Conservation (phyloP, 2,797 vertebrate species). For the Onychomys leucogaster region DNA sequence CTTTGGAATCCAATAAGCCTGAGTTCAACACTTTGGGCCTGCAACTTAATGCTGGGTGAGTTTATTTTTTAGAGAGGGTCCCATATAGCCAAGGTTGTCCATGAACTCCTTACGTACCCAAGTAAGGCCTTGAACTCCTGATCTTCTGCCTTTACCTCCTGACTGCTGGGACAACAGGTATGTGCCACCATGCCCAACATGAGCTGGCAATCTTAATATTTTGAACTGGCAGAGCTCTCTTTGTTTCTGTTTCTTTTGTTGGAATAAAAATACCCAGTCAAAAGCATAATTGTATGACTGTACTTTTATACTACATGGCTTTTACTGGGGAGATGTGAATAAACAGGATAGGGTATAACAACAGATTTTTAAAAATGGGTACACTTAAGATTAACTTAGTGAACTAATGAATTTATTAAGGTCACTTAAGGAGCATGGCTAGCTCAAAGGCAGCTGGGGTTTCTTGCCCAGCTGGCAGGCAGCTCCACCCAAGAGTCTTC, state of each 20-base stretch:
- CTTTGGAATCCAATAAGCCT: constrained; percentile 8
- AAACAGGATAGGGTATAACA: background rate
- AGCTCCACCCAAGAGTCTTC: background rate
- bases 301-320: background rate
- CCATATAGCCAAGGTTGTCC: background rate
- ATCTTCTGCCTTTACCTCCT: background rate
- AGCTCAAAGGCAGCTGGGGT: background rate
- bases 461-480: background rate
- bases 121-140: background rate
- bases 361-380: background rate
- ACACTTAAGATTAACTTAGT: background rate
- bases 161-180: background rate
- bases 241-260: background rate
- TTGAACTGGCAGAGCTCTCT: constrained; percentile 14
- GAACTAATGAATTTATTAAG: background rate
- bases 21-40: background rate
- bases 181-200: background rate
- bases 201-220: background rate
- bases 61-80: background rate
- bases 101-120: background rate
- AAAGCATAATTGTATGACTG: background rate
- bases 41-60: background rate
- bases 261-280: background rate
- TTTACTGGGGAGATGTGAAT: background rate
- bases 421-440: background rate